Evolutionary conservation across 2,888 invertebrate genomes (phyloP).

Genomic region (Hirtodrosophila alboralis): DNA sequence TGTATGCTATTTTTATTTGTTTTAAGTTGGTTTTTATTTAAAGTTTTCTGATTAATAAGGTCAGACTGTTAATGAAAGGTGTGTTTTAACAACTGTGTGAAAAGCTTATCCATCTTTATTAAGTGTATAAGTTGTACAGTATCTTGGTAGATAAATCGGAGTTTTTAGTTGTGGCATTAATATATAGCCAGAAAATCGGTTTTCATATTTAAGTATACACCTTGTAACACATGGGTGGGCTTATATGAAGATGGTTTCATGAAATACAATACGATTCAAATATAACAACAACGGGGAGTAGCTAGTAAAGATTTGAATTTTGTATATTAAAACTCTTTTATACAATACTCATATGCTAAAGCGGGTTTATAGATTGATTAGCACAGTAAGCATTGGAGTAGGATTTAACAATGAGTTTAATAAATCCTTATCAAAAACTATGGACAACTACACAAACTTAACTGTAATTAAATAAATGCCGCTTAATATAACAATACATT

Average conservation of each 20-base stretch:
- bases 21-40: slow-evolving; percentile 18
- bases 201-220: slow-evolving; percentile 43
- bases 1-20: slow-evolving; percentile 10
- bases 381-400: slow-evolving; percentile 37
- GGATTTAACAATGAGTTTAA: slow-evolving; percentile 22
- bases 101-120: slow-evolving; percentile 8
- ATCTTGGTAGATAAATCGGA: slow-evolving; percentile 62
- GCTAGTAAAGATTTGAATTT: slow-evolving; percentile 1
- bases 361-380: slow-evolving; percentile 33
- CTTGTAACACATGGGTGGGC: slow-evolving; percentile 64
- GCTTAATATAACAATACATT: slow-evolving; percentile 27
- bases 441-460: slow-evolving; percentile 66
- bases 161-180: slow-evolving; percentile 54
- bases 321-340: slow-evolving; percentile 10
- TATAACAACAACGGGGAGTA: slow-evolving; percentile 33
- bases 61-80: slow-evolving; percentile 18
- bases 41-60: slow-evolving; percentile 14
- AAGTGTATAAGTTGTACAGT: slow-evolving; percentile 51
- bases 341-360: slow-evolving; percentile 24
- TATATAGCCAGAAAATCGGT: slow-evolving; percentile 62
- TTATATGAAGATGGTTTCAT: slow-evolving; percentile 24
- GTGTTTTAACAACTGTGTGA: slow-evolving; percentile 17
- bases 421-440: slow-evolving; percentile 41
- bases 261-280: slow-evolving; percentile 13
- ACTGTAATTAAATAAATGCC: slow-evolving; percentile 49